A percentile compares a stretch with the other conserved stretches of the same genome.
Conservation (phyloP, 2,797 vertebrate species). For the Sylvia borin region DNA sequence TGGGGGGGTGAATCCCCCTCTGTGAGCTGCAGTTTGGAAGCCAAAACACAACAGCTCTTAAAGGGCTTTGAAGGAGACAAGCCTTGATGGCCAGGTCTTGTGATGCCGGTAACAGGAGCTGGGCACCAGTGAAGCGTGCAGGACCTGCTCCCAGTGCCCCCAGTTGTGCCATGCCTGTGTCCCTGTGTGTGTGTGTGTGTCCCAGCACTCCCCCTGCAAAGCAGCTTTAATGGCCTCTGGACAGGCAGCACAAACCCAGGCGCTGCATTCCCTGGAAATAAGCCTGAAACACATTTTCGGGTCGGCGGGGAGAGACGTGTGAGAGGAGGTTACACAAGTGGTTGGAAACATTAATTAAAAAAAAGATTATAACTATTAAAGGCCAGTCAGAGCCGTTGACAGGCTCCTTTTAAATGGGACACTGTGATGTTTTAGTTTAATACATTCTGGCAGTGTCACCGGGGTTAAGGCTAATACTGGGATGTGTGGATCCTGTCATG, state of each 20-base stretch:
- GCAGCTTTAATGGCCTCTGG: neutral
- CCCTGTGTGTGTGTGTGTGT: neutral
- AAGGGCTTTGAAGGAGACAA: conserved; percentile 12
- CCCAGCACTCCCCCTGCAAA: neutral
- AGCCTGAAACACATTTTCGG: neutral
- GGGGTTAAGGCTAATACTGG: conserved; percentile 73
- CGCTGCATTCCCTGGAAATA: neutral
- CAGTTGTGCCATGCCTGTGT: neutral
- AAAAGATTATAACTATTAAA: conserved; percentile 45
- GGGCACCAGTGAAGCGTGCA: conserved; percentile 7
- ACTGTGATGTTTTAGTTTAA: conserved; percentile 61
- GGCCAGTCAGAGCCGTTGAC: conserved; percentile 42
- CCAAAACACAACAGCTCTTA: neutral
- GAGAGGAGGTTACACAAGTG: conserved; percentile 8
- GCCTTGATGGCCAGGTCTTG: neutral
- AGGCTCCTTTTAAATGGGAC: conserved; percentile 55
- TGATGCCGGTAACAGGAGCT: neutral
- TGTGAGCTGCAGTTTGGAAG: neutral
- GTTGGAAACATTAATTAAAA: conserved; percentile 53
- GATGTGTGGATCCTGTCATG: conserved; percentile 79
- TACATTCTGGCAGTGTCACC: conserved; percentile 67
- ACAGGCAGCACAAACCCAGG: neutral
- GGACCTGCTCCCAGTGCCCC: neutral
- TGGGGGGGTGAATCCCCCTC: neutral
- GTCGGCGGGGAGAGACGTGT: neutral